Conservation (phyloP, 1,140 invertebrate species). For the Tigriopus japonicus region DNA sequence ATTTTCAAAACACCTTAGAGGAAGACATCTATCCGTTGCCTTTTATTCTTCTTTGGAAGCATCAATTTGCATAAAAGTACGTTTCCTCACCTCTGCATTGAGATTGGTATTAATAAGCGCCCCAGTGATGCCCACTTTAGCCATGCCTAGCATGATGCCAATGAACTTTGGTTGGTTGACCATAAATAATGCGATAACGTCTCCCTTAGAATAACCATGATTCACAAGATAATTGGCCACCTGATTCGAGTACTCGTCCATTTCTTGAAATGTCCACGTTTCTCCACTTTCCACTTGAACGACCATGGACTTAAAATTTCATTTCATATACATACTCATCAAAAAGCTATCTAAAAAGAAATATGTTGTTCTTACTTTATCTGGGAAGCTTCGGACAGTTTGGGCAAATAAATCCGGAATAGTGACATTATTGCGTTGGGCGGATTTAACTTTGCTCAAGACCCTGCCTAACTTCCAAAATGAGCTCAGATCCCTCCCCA, state of each 20-base stretch:
- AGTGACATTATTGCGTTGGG: too few relatives aligned
- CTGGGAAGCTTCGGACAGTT: too few relatives aligned
- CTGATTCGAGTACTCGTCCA: constrained; percentile 29
- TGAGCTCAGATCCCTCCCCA: not conserved
- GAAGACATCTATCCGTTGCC: too few relatives aligned
- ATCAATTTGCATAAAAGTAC: too few relatives aligned
- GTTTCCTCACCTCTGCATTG: constrained; percentile 24
- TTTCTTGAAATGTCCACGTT: constrained; percentile 10
- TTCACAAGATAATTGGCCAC: constrained; percentile 26
- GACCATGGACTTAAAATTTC: not conserved
- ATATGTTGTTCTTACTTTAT: too few relatives aligned
- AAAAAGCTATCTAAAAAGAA: too few relatives aligned
- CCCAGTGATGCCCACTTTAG: constrained; percentile 40
- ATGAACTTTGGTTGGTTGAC: constrained; percentile 32
- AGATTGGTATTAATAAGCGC: constrained; percentile 78
- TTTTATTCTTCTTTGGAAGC: too few relatives aligned
- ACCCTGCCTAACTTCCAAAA: not conserved
- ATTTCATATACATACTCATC: too few relatives aligned
- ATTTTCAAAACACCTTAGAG: too few relatives aligned
- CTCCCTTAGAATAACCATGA: constrained; percentile 26
- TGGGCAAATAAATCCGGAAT: too few relatives aligned
- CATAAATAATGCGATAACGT: constrained; percentile 36
- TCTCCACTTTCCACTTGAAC: not conserved
- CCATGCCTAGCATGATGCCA: constrained; percentile 33
- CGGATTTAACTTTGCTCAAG: not conserved